Evolutionary conservation across 2,113 vertebrate genomes (phyloP).

Genomic region (Crotalus viridis): DNA sequence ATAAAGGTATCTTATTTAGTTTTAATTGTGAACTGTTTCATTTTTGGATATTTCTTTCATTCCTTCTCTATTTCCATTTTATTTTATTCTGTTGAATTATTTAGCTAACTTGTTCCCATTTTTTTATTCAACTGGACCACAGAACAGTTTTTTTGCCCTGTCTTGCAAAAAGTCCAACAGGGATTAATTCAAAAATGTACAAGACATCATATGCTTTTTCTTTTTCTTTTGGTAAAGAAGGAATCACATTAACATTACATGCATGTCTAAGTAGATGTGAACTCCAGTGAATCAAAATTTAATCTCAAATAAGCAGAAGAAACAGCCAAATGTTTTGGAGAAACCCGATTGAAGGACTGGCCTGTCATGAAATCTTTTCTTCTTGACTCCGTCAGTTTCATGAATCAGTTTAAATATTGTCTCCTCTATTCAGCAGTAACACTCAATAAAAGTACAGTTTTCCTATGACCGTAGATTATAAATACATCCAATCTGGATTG

Average conservation of each 20-base stretch:
- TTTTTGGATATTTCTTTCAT: not conserved
- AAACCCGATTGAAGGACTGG: not conserved
- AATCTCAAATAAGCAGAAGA: not conserved
- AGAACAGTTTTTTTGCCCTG: not conserved
- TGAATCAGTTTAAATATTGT: not conserved
- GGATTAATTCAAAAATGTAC: not conserved
- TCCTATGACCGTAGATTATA: not conserved
- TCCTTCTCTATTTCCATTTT: not conserved
- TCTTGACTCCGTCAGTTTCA: not conserved
- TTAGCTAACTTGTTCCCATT: not conserved
- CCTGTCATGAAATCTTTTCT: not conserved
- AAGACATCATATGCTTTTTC: not conserved
- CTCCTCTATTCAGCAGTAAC: not conserved
- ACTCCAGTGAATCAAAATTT: not conserved
- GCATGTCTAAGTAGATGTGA: not conserved
- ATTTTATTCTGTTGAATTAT: not conserved
- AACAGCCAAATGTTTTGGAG: not conserved
- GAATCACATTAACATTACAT: not conserved
- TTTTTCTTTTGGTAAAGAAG: not conserved
- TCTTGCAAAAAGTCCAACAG: not conserved
- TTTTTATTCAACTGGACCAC: not conserved
- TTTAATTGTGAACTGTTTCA: not conserved
- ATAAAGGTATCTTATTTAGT: not conserved
- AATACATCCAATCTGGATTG: not conserved
- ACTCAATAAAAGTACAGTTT: not conserved